Base-by-base conservation (phyloP, 2,113 vertebrate species). In the Chlamydotis undulata region DNA sequence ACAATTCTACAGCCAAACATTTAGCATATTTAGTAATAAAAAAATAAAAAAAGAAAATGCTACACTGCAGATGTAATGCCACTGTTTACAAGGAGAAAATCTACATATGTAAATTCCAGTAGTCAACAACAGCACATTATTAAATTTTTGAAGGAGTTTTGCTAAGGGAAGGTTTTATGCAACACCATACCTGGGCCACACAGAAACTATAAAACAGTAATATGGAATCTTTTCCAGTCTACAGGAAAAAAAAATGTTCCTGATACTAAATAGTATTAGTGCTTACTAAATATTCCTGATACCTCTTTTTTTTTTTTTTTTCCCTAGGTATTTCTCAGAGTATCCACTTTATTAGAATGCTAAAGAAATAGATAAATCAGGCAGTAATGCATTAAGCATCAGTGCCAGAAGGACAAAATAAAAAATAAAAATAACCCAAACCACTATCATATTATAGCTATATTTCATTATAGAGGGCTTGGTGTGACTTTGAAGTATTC, bases 11-110 rank as follows among this genome's bases (percentile, higher is more conserved):
- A 56, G 9, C 9, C 25, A 75, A 74, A n/a, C 2, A 43, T 43
- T 43, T 43, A 37, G 10, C 5, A 2, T 65, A 57, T 82, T 85
- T 45, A 26, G 2, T 43, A 57, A 37, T 25, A 18, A 12, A 37
- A 18, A 9, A 31, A 50, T 21, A 33, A 45, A 15, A 15, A 31
- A 45, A 25, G 1, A 28, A 41, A 71, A 18, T 7, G 7, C 14
- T 84, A 1, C 22, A 23, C 8, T 25, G 39, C 17, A 53, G 29
- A 53, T 0, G 0, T 35, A 53, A n/a, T 37, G 6, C 5, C 14
- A 33, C 37, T 75, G 19, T 64, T 67, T 63, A 6, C 16, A n/a
- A 22, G 75, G 65, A 43, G 33, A 50, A 68, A n/a, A 45, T 67
- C 53, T 43, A 47, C n/a, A 23, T 41, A 10, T 69, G 12, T 80